Conservation (phyloP, 2,888 invertebrate species). For the Heliconius ethilla region DNA sequence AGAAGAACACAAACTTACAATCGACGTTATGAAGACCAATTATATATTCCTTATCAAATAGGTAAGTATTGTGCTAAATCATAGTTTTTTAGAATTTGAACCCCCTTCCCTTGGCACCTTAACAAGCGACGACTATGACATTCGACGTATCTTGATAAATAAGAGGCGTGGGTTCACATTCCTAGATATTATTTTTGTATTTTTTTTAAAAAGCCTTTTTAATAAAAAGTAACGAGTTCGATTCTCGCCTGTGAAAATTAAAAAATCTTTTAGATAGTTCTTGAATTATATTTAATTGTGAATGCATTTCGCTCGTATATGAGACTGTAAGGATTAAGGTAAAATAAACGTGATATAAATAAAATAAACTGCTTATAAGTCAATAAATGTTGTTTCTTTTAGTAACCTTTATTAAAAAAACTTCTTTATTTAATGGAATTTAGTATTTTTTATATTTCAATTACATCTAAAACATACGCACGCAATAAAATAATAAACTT, state of each 20-base stretch:
- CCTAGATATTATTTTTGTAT: too few relatives aligned
- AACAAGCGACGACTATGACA: not conserved
- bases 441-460: too few relatives aligned
- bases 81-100: constrained; percentile 26
- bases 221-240: constrained; percentile 6
- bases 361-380: constrained; percentile 33
- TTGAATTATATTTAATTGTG: constrained; percentile 2
- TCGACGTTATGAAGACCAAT: constrained; percentile 64
- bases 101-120: not conserved
- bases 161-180: not conserved
- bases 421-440: not conserved
- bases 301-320: constrained; percentile 21
- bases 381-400: constrained; percentile 27
- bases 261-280: not conserved
- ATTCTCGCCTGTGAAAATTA: not conserved
- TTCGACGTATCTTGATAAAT: not conserved
- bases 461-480: too few relatives aligned
- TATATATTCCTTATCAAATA: constrained; percentile 82
- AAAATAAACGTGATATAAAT: constrained; percentile 11
- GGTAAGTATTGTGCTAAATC: constrained; percentile 59
- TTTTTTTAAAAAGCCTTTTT: not conserved
- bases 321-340: constrained; percentile 23
- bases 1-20: constrained; percentile 50
- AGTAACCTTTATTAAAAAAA: not conserved
- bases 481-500: too few relatives aligned